Percentiles rank a stretch among this genome's conserved stretches.
These are phyloP conservation scores for Axea sp. DNA, from an alignment of 2,888 invertebrate species.

Conservation along the genomic window DNA sequence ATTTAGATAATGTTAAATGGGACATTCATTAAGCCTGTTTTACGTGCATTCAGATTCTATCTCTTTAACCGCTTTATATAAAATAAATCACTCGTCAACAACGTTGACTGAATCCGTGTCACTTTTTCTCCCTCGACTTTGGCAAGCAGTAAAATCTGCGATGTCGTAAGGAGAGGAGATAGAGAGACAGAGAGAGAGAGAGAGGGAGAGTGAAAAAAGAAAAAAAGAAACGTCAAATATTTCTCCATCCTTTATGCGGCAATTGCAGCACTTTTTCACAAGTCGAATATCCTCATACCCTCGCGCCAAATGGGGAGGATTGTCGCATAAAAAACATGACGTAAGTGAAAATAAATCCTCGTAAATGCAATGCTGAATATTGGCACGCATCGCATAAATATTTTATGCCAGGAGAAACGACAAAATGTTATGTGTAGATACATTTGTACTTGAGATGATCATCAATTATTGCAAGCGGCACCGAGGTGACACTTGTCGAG, in stretches of 20 bases:
- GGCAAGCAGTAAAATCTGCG: constrained; percentile 25
- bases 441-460: constrained; percentile 5
- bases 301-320: constrained; percentile 8
- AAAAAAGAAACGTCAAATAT: constrained; percentile 39
- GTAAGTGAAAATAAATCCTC: constrained; percentile 53
- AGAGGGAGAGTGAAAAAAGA: too few relatives aligned
- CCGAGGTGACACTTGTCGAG: background rate
- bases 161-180: background rate
- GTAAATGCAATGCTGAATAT: constrained; percentile 1
- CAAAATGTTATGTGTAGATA: background rate
- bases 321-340: constrained; percentile 16
- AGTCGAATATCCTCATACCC: constrained; percentile 1
- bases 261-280: constrained; percentile 44
- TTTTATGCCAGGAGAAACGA: background rate
- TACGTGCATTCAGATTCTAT: constrained; percentile 4
- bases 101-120: background rate
- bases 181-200: background rate
- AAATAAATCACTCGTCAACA: constrained; percentile 27
- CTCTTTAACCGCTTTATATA: background rate
- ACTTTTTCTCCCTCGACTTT: constrained; percentile 15
- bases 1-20: constrained; percentile 22
- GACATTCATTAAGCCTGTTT: constrained; percentile 26
- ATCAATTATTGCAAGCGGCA: constrained; percentile 1
- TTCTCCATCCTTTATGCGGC: constrained; percentile 31
- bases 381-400: constrained; percentile 13